Percentiles rank a stretch among this genome's conserved stretches.
phyloP scores from a whole-genome alignment of 2,888 invertebrate genomes.

The Leptarthrus brevirostris region DNA sequence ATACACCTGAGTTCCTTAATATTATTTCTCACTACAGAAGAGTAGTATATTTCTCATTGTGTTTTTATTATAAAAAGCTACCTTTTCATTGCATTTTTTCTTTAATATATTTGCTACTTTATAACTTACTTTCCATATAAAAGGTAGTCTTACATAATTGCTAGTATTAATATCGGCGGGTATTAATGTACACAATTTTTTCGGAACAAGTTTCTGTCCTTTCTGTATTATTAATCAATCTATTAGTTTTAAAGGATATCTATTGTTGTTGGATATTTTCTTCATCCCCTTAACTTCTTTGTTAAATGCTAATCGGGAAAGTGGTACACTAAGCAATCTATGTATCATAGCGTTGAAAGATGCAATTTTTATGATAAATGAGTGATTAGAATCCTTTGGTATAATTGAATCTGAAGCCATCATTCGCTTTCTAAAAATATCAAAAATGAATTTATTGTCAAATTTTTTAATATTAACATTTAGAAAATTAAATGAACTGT shows the following conservation, averaged over 20 bases:
- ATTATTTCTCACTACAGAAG: not conserved
- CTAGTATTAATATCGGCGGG: too few species aligned
- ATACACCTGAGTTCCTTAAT: not conserved
- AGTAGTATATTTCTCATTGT: not conserved
- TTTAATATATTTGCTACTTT: not conserved
- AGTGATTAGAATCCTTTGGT: not conserved
- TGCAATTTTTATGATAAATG: not conserved
- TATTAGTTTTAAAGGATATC: too few species aligned
- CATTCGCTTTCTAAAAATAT: not conserved
- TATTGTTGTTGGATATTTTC: too few species aligned
- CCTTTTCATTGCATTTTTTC: not conserved
- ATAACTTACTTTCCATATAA: too few species aligned
- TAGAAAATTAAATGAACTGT: not conserved
- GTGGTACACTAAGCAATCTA: too few species aligned
- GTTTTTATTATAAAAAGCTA: not conserved
- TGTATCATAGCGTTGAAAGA: too few species aligned
- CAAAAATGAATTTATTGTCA: not conserved
- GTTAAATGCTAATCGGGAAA: too few species aligned
- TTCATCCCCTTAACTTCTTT: too few species aligned
- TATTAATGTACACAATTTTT: too few species aligned
- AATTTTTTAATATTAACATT: not conserved
- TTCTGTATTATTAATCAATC: too few species aligned
- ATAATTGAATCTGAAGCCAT: not conserved
- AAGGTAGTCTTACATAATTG: too few species aligned
- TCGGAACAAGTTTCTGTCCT: too few species aligned